Evolutionary conservation across 2,888 invertebrate genomes (phyloP).

Genomic region (Cheilosia grossa): DNA sequence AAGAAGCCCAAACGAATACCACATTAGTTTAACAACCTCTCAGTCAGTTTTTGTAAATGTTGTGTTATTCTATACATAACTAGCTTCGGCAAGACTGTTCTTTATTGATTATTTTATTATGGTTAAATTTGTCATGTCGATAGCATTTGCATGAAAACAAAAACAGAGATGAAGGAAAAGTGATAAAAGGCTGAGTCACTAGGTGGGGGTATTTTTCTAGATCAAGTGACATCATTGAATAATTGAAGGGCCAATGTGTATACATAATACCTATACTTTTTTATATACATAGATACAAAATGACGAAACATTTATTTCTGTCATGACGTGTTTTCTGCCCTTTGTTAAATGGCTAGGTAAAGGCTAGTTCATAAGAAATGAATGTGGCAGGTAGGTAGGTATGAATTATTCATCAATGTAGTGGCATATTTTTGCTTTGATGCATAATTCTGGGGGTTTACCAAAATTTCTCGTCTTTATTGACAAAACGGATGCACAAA

Average conservation of each 20-base stretch:
- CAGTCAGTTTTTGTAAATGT: neutral
- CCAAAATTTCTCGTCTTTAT: too few species aligned
- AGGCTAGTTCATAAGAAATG: too few species aligned
- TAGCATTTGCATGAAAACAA: too few species aligned
- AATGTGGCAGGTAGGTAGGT: too few species aligned
- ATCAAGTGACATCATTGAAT: slow-evolving; percentile 10
- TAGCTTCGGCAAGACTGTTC: neutral
- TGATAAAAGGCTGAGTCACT: neutral
- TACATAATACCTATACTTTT: neutral
- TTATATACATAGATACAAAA: neutral
- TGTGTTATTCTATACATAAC: neutral
- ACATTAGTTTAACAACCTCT: slow-evolving; percentile 38
- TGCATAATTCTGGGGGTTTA: too few species aligned
- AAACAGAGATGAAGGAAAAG: neutral
- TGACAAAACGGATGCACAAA: too few species aligned
- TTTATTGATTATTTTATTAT: neutral
- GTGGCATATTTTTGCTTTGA: too few species aligned
- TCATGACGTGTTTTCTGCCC: neutral
- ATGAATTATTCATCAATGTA: too few species aligned
- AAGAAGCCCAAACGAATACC: too few species aligned
- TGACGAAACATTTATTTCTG: neutral
- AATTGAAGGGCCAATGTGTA: neutral
- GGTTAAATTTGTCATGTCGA: too few species aligned
- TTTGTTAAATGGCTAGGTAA: neutral
- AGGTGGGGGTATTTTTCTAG: neutral